phyloP scores from a whole-genome alignment of 2,797 vertebrate genomes.

The Sebastolobus altivelis region DNA sequence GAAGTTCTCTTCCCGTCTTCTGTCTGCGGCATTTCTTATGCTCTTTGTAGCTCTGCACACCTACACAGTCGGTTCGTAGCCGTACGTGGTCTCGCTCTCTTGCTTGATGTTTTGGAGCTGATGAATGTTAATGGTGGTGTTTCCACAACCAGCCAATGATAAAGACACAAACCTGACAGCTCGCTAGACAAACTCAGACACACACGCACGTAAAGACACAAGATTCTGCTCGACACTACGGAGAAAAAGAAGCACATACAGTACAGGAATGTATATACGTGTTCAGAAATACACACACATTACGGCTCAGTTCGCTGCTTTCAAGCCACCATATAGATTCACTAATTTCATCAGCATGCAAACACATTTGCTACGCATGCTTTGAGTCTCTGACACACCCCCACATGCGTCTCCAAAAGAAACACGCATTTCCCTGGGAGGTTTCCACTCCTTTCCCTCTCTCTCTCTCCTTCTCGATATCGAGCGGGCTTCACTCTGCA shows the following conservation, averaged over 20 bases:
- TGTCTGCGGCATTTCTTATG: slow-evolving; percentile 36
- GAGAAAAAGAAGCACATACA: not conserved
- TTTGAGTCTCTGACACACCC: not conserved
- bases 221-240: not conserved
- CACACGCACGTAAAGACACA: not conserved
- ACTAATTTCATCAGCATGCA: not conserved
- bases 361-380: not conserved
- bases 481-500: slow-evolving; percentile 29
- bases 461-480: slow-evolving; percentile 1
- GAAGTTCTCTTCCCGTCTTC: slow-evolving; percentile 6
- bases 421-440: slow-evolving; percentile 6
- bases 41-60: slow-evolving; percentile 61
- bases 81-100: slow-evolving; percentile 3
- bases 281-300: not conserved
- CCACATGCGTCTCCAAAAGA: slow-evolving; percentile 7
- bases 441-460: slow-evolving; percentile 11
- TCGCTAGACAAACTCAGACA: not conserved
- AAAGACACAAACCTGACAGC: not conserved
- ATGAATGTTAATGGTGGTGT: slow-evolving; percentile 49
- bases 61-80: slow-evolving; percentile 35
- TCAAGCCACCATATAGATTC: not conserved
- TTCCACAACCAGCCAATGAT: slow-evolving; percentile 15
- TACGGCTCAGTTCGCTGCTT: not conserved
- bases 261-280: not conserved
- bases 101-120: slow-evolving; percentile 45